Conservation (phyloP, 2,888 invertebrate species). For the Seira sanloemensis region DNA sequence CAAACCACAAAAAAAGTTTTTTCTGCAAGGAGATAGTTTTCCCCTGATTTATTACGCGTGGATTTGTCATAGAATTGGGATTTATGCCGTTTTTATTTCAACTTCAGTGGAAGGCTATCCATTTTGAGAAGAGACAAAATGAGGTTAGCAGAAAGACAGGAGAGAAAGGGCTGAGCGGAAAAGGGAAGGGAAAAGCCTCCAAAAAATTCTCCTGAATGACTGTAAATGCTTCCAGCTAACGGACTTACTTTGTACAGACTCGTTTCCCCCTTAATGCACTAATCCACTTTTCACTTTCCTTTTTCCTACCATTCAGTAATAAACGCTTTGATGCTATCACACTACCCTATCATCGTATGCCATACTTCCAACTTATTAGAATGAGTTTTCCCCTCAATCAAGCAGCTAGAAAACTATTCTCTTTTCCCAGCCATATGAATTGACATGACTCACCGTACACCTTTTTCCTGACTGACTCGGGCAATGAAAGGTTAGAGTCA, state of each 20-base stretch:
- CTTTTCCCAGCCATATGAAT: background rate
- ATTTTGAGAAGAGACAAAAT: constrained; percentile 52
- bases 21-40: constrained; percentile 37
- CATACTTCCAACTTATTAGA: background rate
- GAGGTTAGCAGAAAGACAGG: constrained; percentile 45
- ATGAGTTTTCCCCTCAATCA: background rate
- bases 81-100: constrained; percentile 65
- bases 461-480: background rate
- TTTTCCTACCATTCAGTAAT: constrained; percentile 10
- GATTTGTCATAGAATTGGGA: constrained; percentile 64
- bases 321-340: constrained; percentile 25
- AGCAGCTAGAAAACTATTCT: background rate
- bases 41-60: constrained; percentile 59
- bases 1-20: constrained; percentile 3
- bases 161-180: background rate
- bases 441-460: background rate
- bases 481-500: background rate
- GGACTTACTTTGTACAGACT: constrained; percentile 18
- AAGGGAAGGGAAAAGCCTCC: constrained; percentile 10
- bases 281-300: constrained; percentile 43
- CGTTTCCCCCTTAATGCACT: constrained; percentile 34
- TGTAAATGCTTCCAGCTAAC: constrained; percentile 8
- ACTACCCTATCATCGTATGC: background rate
- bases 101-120: constrained; percentile 60
- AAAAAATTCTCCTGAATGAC: constrained; percentile 18